A percentile compares a stretch with the other conserved stretches of the same genome.
phyloP scores from a whole-genome alignment of 2,113 vertebrate genomes.

The Halcyon senegalensis region DNA sequence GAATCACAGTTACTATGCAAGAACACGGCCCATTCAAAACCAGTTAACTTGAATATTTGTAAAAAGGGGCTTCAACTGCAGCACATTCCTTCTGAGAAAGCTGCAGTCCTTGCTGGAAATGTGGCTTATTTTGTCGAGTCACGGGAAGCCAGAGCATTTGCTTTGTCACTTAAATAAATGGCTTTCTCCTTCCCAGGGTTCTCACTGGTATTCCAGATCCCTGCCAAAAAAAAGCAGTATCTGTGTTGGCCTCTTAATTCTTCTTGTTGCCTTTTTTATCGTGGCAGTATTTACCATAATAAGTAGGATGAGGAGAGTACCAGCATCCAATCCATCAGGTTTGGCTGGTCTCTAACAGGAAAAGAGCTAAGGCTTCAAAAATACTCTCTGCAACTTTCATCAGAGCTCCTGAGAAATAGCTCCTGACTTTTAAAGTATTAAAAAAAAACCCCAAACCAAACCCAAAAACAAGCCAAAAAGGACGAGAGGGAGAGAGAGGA shows the following conservation, averaged over 20 bases:
- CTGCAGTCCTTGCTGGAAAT: neutral
- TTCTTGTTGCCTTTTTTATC: neutral
- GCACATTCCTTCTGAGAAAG: neutral
- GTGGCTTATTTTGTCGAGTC: neutral
- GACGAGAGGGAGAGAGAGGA: fast-evolving
- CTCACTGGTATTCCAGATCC: neutral
- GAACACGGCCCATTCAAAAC: neutral
- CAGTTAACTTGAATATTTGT: neutral
- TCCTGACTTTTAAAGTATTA: neutral
- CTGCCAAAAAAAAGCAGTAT: neutral
- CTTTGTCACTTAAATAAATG: slow-evolving; percentile 18
- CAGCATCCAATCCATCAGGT: neutral
- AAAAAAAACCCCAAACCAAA: neutral
- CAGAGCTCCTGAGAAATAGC: neutral
- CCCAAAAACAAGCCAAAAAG: too few species aligned
- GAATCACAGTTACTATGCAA: neutral
- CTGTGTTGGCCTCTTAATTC: neutral
- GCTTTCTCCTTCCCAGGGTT: neutral
- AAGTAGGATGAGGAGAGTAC: neutral
- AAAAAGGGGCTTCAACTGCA: neutral
- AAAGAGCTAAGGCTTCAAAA: neutral
- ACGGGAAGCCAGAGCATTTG: neutral
- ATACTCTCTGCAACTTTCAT: neutral
- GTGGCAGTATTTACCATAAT: neutral
- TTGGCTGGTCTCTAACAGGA: neutral